phyloP scores from a whole-genome alignment of 2,888 invertebrate genomes.

The Hyposoter didymator region DNA sequence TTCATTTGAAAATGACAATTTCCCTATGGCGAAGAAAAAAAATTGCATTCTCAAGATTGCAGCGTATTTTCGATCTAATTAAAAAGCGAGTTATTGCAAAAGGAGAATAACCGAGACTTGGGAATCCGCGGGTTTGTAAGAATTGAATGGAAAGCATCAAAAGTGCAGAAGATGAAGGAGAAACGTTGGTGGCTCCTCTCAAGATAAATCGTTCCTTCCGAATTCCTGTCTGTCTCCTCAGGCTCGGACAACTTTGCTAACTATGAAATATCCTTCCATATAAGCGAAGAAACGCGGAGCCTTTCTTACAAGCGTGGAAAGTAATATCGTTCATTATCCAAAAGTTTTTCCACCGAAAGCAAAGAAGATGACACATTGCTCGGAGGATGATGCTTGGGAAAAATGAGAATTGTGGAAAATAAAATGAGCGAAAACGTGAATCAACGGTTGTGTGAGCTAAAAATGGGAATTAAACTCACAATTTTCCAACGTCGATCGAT shows the following conservation, averaged over 20 bases:
- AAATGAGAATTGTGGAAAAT: constrained; percentile 26
- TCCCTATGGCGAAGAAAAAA: neutral
- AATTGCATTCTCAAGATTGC: neutral
- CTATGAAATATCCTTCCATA: constrained; percentile 75
- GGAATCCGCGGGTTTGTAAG: constrained; percentile 1
- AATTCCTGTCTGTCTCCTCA: constrained; percentile 52
- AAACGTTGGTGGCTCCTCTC: constrained; percentile 33
- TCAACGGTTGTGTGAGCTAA: neutral
- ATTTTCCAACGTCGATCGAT: no score
- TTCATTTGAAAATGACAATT: neutral
- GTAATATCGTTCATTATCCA: constrained; percentile 74
- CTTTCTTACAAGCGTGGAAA: constrained; percentile 61
- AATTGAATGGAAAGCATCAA: constrained; percentile 70
- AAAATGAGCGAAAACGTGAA: neutral
- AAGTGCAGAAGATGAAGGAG: constrained; percentile 28
- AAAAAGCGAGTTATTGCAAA: constrained; percentile 59
- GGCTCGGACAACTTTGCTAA: constrained; percentile 72
- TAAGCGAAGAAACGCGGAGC: constrained; percentile 71
- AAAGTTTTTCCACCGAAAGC: constrained; percentile 44
- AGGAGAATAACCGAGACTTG: constrained; percentile 5
- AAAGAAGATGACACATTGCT: constrained; percentile 42
- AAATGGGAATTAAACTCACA: neutral
- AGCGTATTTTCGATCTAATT: constrained; percentile 58
- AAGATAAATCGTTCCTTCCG: constrained; percentile 69
- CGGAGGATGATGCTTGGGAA: constrained; percentile 1